phyloP scores from a whole-genome alignment of 1,140 invertebrate species.

The Agrilus planipennis region DNA sequence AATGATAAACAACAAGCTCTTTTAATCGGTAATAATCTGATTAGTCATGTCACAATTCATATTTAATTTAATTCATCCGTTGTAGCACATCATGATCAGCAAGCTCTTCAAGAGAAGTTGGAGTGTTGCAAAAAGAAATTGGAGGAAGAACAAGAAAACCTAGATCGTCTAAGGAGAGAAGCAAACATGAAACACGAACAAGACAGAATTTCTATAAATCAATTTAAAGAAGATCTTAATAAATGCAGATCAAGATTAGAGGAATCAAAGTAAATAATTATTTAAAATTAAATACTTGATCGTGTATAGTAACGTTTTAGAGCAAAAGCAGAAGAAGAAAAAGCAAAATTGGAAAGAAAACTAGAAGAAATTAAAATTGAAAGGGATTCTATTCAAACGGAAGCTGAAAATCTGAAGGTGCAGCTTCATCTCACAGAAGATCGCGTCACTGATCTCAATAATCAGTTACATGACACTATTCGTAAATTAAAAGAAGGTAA shows the following conservation, averaged over 20 bases:
- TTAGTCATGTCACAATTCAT: neutral
- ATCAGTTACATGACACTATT: slow-evolving; percentile 61
- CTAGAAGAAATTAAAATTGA: slow-evolving; percentile 59
- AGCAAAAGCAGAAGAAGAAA: slow-evolving; percentile 55
- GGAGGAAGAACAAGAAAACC: slow-evolving; percentile 53
- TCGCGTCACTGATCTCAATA: slow-evolving; percentile 56
- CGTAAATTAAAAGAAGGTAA: slow-evolving; percentile 67
- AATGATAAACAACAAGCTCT: slow-evolving; percentile 83
- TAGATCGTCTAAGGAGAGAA: slow-evolving; percentile 58
- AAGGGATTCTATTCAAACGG: slow-evolving; percentile 50
- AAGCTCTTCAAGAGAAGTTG: slow-evolving; percentile 64
- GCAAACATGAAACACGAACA: slow-evolving; percentile 55
- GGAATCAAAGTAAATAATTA: slow-evolving; percentile 46
- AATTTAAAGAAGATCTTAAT: slow-evolving; percentile 61
- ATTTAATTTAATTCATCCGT: neutral
- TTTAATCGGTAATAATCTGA: slow-evolving; percentile 48
- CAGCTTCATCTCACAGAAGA: slow-evolving; percentile 67
- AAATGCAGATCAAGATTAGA: slow-evolving; percentile 54
- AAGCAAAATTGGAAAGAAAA: slow-evolving; percentile 51
- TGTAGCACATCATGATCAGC: slow-evolving; percentile 76
- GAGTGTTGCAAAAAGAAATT: slow-evolving; percentile 55
- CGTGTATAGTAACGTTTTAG: no score
- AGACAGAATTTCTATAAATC: slow-evolving; percentile 54
- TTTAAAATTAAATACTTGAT: slow-evolving; percentile 4
- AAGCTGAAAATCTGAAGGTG: slow-evolving; percentile 63